Conservation (phyloP, 2,113 vertebrate species). For the Sebastes schlegelii region DNA sequence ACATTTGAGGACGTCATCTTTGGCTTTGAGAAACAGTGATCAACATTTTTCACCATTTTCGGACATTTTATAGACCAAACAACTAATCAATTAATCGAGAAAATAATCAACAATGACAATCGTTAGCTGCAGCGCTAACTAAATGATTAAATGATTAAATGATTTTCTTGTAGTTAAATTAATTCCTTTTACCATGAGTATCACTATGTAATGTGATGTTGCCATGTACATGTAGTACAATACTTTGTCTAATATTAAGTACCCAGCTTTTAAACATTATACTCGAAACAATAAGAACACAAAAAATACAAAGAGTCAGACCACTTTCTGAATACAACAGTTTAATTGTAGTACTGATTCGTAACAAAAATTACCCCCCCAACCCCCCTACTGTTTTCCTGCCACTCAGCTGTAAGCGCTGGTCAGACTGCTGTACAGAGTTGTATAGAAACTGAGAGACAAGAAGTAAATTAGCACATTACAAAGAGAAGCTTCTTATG, state of each 20-base stretch:
- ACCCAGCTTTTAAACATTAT: not conserved
- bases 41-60: too few relatives aligned
- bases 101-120: too few relatives aligned
- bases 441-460: constrained; percentile 72
- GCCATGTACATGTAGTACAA: not conserved
- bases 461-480: constrained; percentile 63
- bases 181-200: not conserved
- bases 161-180: not conserved
- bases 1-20: too few relatives aligned
- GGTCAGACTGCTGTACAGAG: constrained; percentile 70
- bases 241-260: not conserved
- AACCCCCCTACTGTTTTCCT: constrained; percentile 41
- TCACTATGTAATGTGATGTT: not conserved
- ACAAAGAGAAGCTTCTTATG: constrained; percentile 71
- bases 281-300: not conserved
- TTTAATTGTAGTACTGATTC: constrained; percentile 81
- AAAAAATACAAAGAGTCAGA: constrained; percentile 10
- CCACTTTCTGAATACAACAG: constrained; percentile 76
- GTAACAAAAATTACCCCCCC: constrained; percentile 79
- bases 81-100: too few relatives aligned
- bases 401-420: constrained; percentile 57
- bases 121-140: too few relatives aligned
- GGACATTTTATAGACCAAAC: too few relatives aligned
- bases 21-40: too few relatives aligned
- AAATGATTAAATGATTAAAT: not conserved